A percentile compares a stretch with the other conserved stretches of the same genome.
Conservation (phyloP, 2,113 vertebrate genomes). For the Plestiodon gilberti region DNA sequence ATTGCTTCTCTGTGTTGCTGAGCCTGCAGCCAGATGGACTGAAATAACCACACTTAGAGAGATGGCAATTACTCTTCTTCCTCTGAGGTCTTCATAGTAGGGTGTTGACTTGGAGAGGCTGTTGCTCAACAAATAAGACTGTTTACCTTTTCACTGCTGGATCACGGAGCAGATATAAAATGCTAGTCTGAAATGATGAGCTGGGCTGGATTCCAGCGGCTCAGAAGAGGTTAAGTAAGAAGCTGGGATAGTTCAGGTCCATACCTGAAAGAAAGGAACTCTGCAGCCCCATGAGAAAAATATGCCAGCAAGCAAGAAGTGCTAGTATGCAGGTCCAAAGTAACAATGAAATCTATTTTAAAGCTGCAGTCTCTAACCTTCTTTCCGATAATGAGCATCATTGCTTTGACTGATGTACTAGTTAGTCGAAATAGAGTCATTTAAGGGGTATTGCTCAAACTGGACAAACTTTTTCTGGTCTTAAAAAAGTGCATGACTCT, state of each 20-base stretch:
- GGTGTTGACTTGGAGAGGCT: not conserved
- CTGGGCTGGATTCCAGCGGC: not conserved
- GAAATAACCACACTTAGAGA: slow-evolving; percentile 26
- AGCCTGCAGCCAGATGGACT: slow-evolving; percentile 38
- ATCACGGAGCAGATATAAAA: not conserved
- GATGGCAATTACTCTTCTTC: slow-evolving; percentile 27
- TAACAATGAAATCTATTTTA: not conserved
- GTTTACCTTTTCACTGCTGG: slow-evolving; percentile 4
- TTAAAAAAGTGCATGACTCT: not conserved
- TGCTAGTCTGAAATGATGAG: not conserved
- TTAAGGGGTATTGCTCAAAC: not conserved
- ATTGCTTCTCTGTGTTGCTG: slow-evolving; percentile 18
- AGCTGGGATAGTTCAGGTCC: not conserved
- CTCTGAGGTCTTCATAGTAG: slow-evolving; percentile 21
- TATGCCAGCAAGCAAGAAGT: not conserved
- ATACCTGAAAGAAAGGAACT: not conserved
- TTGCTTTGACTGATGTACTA: not conserved
- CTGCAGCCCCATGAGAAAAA: not conserved
- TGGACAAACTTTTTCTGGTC: not conserved
- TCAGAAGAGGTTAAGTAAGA: not conserved
- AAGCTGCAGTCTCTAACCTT: not conserved
- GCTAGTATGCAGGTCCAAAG: not conserved
- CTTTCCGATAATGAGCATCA: not conserved
- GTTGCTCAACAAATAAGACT: not conserved
- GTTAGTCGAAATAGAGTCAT: not conserved